Percentiles rank a stretch among this genome's conserved stretches.
phyloP scores from a whole-genome alignment of 2,797 vertebrate species.

The Dermochelys coriacea region DNA sequence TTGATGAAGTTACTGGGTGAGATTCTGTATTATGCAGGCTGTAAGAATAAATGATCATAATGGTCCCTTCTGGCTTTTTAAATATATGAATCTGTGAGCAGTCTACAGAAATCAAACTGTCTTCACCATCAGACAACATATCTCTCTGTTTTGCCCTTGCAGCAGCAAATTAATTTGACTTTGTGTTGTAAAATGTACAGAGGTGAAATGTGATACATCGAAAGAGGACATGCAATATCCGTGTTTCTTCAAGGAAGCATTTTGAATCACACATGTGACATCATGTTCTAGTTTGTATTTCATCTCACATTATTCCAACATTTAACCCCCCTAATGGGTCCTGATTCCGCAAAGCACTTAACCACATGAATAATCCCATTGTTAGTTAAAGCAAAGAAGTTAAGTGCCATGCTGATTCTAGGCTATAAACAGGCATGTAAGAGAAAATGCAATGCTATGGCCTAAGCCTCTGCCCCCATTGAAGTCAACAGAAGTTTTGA shows the following conservation, averaged over 20 bases:
- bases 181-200: background rate
- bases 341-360: conserved; percentile 3
- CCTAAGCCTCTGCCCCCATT: background rate
- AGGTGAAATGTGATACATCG: background rate
- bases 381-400: background rate
- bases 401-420: background rate
- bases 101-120: conserved; percentile 3
- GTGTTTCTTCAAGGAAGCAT: conserved; percentile 5
- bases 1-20: conserved; percentile 21
- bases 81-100: conserved; percentile 21
- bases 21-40: conserved; percentile 7
- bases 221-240: background rate
- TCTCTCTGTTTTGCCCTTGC: background rate
- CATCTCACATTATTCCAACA: background rate
- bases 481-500: background rate
- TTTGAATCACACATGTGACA: background rate
- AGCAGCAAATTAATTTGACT: background rate
- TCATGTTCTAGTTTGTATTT: background rate
- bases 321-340: background rate
- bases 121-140: background rate
- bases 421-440: background rate
- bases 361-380: conserved; percentile 13
- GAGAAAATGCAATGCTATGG: conserved; percentile 1
- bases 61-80: conserved; percentile 47
- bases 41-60: background rate